Evolutionary conservation across 2,888 invertebrate genomes (phyloP).

Genomic region (Pollenia labialis): DNA sequence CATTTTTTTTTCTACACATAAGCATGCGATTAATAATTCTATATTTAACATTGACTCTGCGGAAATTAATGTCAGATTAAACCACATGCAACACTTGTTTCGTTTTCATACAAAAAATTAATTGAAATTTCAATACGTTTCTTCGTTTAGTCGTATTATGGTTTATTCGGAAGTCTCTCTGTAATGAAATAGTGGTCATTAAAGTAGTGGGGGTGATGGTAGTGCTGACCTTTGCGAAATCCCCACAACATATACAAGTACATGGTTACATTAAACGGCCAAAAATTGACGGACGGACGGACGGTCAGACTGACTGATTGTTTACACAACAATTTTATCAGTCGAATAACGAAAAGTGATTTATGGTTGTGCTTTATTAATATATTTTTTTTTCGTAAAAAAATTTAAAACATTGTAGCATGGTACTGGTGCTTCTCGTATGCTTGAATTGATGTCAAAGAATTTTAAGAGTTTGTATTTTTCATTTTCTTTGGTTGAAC

Average conservation of each 20-base stretch:
- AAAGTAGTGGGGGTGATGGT: background rate
- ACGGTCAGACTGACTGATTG: constrained; percentile 40
- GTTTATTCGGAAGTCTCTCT: background rate
- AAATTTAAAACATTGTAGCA: constrained; percentile 37
- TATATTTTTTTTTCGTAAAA: constrained; percentile 29
- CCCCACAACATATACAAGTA: constrained; percentile 12
- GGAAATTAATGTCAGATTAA: constrained; percentile 70
- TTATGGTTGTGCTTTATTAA: constrained; percentile 55
- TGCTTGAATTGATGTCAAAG: constrained; percentile 58
- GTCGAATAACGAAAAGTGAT: constrained; percentile 63
- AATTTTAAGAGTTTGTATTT: constrained; percentile 54
- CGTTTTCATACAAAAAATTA: constrained; percentile 24
- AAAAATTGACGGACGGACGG: background rate
- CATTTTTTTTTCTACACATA: constrained; percentile 25
- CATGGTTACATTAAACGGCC: constrained; percentile 39
- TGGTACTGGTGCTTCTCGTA: background rate
- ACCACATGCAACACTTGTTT: constrained; percentile 62
- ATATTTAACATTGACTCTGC: constrained; percentile 60
- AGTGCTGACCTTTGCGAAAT: constrained; percentile 70
- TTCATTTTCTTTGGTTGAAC: constrained; percentile 53
- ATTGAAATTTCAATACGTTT: constrained; percentile 26
- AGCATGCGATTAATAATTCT: constrained; percentile 48
- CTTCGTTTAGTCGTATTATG: background rate
- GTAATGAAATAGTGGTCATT: constrained; percentile 4
- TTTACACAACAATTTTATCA: constrained; percentile 71